Base-by-base conservation (phyloP, 1,140 invertebrate genomes). In the Aphaenogaster floridana region DNA sequence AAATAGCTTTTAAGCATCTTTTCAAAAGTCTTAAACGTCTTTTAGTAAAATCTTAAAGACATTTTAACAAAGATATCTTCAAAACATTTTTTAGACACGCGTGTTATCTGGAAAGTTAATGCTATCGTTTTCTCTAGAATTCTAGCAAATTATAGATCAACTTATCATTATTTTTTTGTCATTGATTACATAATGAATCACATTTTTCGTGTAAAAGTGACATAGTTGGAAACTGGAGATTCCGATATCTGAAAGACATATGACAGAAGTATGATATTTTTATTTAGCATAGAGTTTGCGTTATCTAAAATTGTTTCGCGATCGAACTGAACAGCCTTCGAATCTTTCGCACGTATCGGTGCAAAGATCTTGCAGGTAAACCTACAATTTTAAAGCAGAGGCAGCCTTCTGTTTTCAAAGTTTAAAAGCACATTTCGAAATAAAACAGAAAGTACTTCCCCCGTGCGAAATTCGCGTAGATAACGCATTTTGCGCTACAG, bases 341-440 rank as follows among this genome's bases (percentile, higher is more conserved):
- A 21, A 52, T 34, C 21, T 34, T 34, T 34, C 21, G 3, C 34
- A 8, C 21, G 21, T 50, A 15, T 52, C 15, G 45, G 36, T 17
- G 28, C 8, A 50, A 50, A 17, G 3, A 71, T 52, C 52, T n/a
- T 17, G 4, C 7, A 2, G 13, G 36, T 13, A 21, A 59, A 9
- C 1, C 52, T 28, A n/a, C 39, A 17, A n/a, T 5, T 72, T 39
- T n/a, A 74, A 74, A 7, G 42, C 28, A 45, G 4, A 59, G 4
- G 52, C 28, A 28, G 28, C 17, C 5, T 9, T 5, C 36, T 34
- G 28, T 17, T 42, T 72, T 6, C 28, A n/a, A 39, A 21, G 2
- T 74, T 36, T 17, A 21, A 78, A 34, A 78, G 61, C 45, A 54
- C 9, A 1, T 11, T 80, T 28, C 63, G 48, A 69, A 45, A 71